Percentiles rank a stretch among this genome's conserved stretches.
Conservation (phyloP, 2,888 invertebrate genomes). For the Scaeva pyrastri region DNA sequence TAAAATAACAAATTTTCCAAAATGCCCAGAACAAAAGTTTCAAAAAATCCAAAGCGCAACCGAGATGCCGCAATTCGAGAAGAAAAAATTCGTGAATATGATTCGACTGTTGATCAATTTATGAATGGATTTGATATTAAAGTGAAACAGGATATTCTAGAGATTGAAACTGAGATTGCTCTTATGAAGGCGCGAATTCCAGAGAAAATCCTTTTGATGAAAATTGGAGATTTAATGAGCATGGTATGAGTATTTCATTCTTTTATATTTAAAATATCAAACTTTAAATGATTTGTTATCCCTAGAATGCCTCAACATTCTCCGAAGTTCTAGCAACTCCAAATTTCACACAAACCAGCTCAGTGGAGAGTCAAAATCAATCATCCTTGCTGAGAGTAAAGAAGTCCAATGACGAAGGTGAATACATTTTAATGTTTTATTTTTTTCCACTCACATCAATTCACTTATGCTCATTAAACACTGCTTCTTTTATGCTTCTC, state of each 20-base stretch:
- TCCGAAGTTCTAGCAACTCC: constrained; percentile 46
- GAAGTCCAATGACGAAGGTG: constrained; percentile 71
- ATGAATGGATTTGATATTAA: constrained; percentile 78
- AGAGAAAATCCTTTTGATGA: constrained; percentile 79
- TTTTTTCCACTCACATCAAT: constrained; percentile 20
- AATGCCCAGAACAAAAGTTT: constrained; percentile 83
- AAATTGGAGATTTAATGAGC: constrained; percentile 79
- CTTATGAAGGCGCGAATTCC: constrained; percentile 63
- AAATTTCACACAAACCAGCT: constrained; percentile 16
- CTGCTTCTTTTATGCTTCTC: constrained; percentile 53
- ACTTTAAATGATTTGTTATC: not conserved
- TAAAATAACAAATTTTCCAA: not conserved
- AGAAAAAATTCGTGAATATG: constrained; percentile 80
- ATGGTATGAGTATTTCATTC: constrained; percentile 73
- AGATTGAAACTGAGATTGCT: constrained; percentile 48
- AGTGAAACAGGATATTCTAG: constrained; percentile 68
- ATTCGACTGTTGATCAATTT: constrained; percentile 79
- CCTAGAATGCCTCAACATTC: constrained; percentile 54
- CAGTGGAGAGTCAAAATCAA: constrained; percentile 47
- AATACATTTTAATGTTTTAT: not conserved
- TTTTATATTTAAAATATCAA: not conserved
- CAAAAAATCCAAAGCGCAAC: constrained; percentile 82
- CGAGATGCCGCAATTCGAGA: constrained; percentile 82
- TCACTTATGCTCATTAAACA: constrained; percentile 24
- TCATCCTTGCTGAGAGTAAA: constrained; percentile 56